A percentile compares a stretch with the other conserved stretches of the same genome.
Conservation (phyloP, 35 echinoderm and acorn worm genomes). For the Nesometra sesokonis region DNA sequence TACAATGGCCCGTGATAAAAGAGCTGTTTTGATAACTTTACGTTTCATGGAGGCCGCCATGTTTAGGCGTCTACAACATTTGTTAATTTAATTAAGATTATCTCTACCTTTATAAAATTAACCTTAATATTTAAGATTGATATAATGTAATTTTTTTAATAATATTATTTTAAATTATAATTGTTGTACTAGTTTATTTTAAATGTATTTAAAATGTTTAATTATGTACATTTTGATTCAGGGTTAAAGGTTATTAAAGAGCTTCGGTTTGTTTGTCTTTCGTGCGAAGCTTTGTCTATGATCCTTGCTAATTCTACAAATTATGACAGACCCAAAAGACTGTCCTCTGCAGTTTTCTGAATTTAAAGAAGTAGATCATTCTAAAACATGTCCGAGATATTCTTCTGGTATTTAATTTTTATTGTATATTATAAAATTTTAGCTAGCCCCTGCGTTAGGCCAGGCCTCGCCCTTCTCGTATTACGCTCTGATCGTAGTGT, state of each 20-base stretch:
- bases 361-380: constrained; percentile 51
- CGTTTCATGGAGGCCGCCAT: constrained; percentile 18
- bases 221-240: not conserved
- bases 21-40: not conserved
- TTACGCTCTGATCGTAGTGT: not conserved
- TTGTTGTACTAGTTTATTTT: too few relatives aligned
- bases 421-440: not conserved
- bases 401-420: constrained; percentile 35
- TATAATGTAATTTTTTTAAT: not conserved
- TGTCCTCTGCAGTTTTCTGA: constrained; percentile 72
- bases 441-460: not conserved
- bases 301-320: not conserved
- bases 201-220: not conserved
- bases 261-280: constrained; percentile 5
- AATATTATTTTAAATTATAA: too few relatives aligned
- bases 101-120: too few relatives aligned
- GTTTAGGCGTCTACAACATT: not conserved
- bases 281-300: not conserved
- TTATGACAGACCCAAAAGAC: constrained; percentile 71
- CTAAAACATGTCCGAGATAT: constrained; percentile 67
- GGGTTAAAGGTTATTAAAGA: not conserved
- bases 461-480: not conserved
- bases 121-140: not conserved
- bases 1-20: not conserved
- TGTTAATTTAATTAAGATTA: not conserved